Conservation (phyloP, 2,113 vertebrate species). For the Vulpes ferrilata region DNA sequence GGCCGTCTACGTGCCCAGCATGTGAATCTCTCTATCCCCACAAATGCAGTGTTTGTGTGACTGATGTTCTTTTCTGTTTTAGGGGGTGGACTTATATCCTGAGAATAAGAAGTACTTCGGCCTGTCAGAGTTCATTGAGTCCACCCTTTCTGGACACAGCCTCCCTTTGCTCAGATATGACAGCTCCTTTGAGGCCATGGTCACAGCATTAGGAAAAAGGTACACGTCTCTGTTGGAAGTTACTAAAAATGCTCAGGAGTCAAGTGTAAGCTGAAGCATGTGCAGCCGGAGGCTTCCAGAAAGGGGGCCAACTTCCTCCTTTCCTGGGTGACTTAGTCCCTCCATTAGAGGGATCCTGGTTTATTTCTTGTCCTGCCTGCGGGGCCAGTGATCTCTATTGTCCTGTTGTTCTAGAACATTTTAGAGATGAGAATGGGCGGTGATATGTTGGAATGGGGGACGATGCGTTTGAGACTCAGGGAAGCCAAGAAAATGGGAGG, state of each 20-base stretch:
- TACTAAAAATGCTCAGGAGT: neutral
- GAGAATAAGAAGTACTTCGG: conserved; percentile 97
- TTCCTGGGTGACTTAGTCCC: neutral
- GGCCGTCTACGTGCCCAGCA: accelerated
- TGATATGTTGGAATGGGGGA: neutral
- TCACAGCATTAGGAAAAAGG: conserved; percentile 95
- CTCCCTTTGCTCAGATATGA: conserved; percentile 96
- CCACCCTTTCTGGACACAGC: conserved; percentile 94
- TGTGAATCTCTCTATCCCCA: accelerated
- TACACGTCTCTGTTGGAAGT: conserved; percentile 68
- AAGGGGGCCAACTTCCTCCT: neutral
- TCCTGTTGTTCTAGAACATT: neutral
- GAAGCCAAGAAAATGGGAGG: neutral
- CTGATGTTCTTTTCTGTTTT: conserved; percentile 50
- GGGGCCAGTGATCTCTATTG: neutral
- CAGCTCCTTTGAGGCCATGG: conserved; percentile 98
- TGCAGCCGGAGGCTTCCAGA: neutral
- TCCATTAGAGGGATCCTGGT: neutral
- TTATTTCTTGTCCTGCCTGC: neutral
- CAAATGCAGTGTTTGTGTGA: neutral
- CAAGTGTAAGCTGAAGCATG: neutral
- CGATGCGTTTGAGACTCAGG: neutral
- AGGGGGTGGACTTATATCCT: conserved; percentile 95
- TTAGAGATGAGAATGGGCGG: neutral
- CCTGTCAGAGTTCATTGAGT: conserved; percentile 95